Conservation (phyloP, 2,797 vertebrate genomes). For the Emys orbicularis region DNA sequence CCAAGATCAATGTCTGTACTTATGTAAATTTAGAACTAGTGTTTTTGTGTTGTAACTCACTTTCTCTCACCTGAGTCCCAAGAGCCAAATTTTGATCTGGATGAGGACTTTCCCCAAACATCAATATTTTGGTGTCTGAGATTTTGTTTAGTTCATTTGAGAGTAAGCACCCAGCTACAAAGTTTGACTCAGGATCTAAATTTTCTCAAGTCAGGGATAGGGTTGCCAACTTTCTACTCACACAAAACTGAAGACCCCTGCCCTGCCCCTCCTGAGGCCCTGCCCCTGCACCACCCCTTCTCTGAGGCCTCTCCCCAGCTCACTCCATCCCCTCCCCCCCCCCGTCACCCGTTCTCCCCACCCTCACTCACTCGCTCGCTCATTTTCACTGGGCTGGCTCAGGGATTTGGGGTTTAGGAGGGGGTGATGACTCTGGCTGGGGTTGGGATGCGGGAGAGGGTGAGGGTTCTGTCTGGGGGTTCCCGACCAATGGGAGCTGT, state of each 20-base stretch:
- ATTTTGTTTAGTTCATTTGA: neutral
- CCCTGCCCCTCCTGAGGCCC: too few relatives aligned
- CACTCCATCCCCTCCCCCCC: too few relatives aligned
- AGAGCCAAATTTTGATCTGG: neutral
- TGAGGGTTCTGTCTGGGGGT: neutral
- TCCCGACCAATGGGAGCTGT: neutral
- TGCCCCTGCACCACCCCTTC: too few relatives aligned
- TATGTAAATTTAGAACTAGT: neutral
- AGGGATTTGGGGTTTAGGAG: too few relatives aligned
- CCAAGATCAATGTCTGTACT: neutral
- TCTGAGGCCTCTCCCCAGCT: too few relatives aligned
- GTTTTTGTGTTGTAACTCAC: neutral
- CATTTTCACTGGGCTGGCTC: too few relatives aligned
- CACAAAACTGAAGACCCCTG: too few relatives aligned
- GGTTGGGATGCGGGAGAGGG: too few relatives aligned
- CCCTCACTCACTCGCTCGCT: too few relatives aligned
- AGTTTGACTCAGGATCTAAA: neutral
- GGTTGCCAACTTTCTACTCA: too few relatives aligned
- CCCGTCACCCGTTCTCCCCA: too few relatives aligned
- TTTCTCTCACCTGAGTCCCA: neutral
- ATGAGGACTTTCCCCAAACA: neutral
- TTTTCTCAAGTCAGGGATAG: neutral
- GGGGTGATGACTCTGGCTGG: too few relatives aligned
- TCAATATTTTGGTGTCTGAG: neutral
- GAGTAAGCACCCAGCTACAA: neutral